Evolutionary conservation across 1,140 invertebrate species (phyloP), one percentile per base, ranked within the genome.

Genomic region (Spodoptera litura): DNA sequence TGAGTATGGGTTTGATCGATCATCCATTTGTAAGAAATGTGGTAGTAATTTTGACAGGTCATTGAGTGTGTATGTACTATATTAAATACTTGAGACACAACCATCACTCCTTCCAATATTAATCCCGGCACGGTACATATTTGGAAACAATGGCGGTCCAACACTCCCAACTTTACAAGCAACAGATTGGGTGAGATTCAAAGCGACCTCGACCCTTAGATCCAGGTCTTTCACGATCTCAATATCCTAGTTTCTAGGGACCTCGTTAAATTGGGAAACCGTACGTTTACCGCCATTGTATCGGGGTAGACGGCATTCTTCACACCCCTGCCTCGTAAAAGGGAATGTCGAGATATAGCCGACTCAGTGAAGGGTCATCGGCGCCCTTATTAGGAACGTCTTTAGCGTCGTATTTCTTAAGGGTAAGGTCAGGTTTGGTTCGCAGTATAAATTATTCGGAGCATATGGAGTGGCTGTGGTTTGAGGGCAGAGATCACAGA

Each of bases 311-410:
- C 79, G 78, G 80, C 81, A 86, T 83, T 83, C 83, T 87, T 88
- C 81, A 83, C 81, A 80, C 81, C 80, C 78, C 61, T 62, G 44
- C 62, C 80, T 86, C 87, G 82, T 86, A 87, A 87, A 87, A 86
- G 78, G 75, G 81, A 87, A 88, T 79, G 83, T 81, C 79, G 72
- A 76, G 78, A 82, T 84, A 81, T 81, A 74, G 73, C 75, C 75
- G 81, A 85, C 84, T 87, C 80, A 79, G 79, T 89, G 76, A 83
- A 88, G 84, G 83, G 75, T 84, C 84, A 82, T 87, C 79, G 84
- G 77, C 80, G 79, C 66, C 83, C 73, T 81, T 85, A 81, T 81
- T 81, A 81, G 66, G 79, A 81, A 72, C 59, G 35, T 73, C 75
- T 81, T 77, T 72, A 76, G 64, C 59, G 25, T 62, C 74, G 79